Conservation (phyloP, 2,888 invertebrate species). For the Drosophila falleni region DNA sequence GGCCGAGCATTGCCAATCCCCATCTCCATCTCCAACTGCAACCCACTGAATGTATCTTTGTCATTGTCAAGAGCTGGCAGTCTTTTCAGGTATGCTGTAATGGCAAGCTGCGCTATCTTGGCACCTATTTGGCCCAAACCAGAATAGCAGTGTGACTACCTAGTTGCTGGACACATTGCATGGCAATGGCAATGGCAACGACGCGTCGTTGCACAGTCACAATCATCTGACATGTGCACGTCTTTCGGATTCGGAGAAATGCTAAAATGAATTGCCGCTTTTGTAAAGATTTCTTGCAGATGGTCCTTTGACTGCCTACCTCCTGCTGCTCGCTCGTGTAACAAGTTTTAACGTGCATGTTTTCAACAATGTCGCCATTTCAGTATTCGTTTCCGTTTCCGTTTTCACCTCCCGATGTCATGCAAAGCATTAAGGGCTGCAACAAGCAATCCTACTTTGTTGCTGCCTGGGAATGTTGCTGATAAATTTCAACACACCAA, state of each 20-base stretch:
- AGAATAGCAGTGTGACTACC: not conserved
- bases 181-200: slow-evolving; percentile 13
- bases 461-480: slow-evolving; percentile 43
- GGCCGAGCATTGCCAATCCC: slow-evolving; percentile 1
- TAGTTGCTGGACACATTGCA: slow-evolving; percentile 11
- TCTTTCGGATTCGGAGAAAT: slow-evolving; percentile 67
- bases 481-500: slow-evolving; percentile 56
- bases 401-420: slow-evolving; percentile 34
- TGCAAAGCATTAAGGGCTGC: slow-evolving; percentile 52
- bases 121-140: slow-evolving; percentile 28
- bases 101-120: slow-evolving; percentile 51
- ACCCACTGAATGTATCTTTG: slow-evolving; percentile 42
- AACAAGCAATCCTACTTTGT: slow-evolving; percentile 15
- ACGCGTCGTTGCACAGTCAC: slow-evolving; percentile 24
- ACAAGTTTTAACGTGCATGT: slow-evolving; percentile 81
- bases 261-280: slow-evolving; percentile 80
- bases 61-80: slow-evolving; percentile 61
- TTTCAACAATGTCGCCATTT: slow-evolving; percentile 75
- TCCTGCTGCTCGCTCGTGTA: slow-evolving; percentile 44
- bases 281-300: slow-evolving; percentile 74
- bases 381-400: slow-evolving; percentile 58
- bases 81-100: slow-evolving; percentile 53
- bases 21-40: not conserved
- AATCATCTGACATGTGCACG: slow-evolving; percentile 76
- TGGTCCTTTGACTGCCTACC: slow-evolving; percentile 30